Base-by-base conservation (phyloP, 2,888 invertebrate genomes). In the Parochlus steinenii region DNA sequence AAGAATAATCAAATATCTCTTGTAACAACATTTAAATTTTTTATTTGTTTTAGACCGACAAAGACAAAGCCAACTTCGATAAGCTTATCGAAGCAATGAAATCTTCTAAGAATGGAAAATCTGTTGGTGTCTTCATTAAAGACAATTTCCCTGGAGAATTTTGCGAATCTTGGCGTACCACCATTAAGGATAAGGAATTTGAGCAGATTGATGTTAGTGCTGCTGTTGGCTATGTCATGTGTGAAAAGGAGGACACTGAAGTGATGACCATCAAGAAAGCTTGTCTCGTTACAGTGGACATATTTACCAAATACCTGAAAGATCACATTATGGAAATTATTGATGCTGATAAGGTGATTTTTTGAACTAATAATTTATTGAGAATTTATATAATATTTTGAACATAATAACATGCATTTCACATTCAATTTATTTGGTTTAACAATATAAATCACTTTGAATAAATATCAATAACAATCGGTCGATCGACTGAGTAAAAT, bases 301-400 rank as follows among this genome's bases (percentile, higher is more conserved):
- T 98, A 10, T 98, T 93, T 56, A 85, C 80, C 31, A 97, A 97
- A 57, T 93, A 89, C 60, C 69, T 98, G 26, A 87, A 90, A 56
- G 90, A 93, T 58, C 90, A 97, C 61, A 85, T 98, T 44, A 92
- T 97, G 82, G 93, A 93, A 56, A 89, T 97, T 45, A 90, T 98
- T 52, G 97, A 98, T 67, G 80, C 87, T 4, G 98, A 98, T 55
- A 90, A 82, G 66, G 80, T 79, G 56, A 52, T 47, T 31, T n/a
- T n/a, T n/a, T 15, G 31, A n/a, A 22, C 7, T 22, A 22, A 7
- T 7, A 8, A 22, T 22, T 10, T 8, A 22, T 7, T 22, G 10
- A 22, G 7, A 22, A 7, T 8, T 22, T 22, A 8, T 22, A 8
- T 8, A 10, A 7, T 10, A 7, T 10, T 22, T 7, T 8, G 10